These are phyloP conservation scores for Diorhabda sublineata DNA, from an alignment of 1,140 invertebrate genomes.

Conservation along the genomic window DNA sequence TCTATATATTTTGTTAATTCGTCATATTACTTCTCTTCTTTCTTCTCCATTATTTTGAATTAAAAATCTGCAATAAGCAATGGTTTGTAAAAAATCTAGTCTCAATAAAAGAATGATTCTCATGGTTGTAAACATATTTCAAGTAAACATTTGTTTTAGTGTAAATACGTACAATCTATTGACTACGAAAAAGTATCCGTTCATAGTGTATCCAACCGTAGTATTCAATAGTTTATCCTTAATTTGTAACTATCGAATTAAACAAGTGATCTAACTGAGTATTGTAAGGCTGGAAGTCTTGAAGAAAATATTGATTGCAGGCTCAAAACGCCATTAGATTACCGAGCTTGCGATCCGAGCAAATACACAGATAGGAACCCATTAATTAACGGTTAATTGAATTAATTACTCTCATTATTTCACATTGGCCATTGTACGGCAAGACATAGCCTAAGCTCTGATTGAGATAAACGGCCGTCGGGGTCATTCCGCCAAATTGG, in stretches of 20 bases:
- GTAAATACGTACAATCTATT: too few relatives aligned
- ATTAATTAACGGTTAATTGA: constrained; percentile 53
- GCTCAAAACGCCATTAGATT: constrained; percentile 49
- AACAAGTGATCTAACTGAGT: background rate
- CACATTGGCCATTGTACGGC: constrained; percentile 44
- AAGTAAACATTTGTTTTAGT: too few relatives aligned
- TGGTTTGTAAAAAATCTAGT: too few relatives aligned
- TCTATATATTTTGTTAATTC: too few relatives aligned
- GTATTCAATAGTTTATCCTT: background rate
- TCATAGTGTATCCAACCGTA: too few relatives aligned
- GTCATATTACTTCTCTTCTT: too few relatives aligned
- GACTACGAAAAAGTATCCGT: too few relatives aligned
- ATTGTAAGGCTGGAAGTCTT: constrained; percentile 5
- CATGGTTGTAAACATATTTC: too few relatives aligned
- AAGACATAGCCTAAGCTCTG: constrained; percentile 40
- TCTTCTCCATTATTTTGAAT: too few relatives aligned
- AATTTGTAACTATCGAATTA: background rate
- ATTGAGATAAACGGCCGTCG: constrained; percentile 42
- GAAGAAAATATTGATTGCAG: constrained; percentile 46
- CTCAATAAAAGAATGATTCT: too few relatives aligned
- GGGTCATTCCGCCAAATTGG: constrained; percentile 43
- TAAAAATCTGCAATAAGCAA: too few relatives aligned
- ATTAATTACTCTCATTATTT: constrained; percentile 52
- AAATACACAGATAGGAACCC: constrained; percentile 47
- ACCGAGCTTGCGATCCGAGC: constrained; percentile 39